Base-by-base conservation (phyloP, 2,113 vertebrate genomes). In the Passer montanus region DNA sequence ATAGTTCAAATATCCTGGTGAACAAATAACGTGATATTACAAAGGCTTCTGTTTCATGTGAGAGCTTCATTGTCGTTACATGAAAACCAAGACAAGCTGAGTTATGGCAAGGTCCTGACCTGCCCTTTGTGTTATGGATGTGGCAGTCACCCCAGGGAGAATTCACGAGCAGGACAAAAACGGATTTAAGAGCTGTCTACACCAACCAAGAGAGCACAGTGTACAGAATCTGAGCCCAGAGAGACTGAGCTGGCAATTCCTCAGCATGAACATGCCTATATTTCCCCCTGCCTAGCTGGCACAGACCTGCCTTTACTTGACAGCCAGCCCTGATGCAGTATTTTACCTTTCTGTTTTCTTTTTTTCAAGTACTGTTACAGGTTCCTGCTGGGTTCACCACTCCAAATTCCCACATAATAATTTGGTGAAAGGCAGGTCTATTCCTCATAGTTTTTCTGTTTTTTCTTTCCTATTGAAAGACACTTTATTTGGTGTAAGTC, bases 61-160 rank as follows among this genome's bases (percentile, higher is more conserved):
- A 86, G 75, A 83, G 46, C 33, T 86, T 87, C 77, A 89, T 63
- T 93, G 86, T 69, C 10, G 19, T 31, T 81, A 37, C 23, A 60
- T 18, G 78, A 93, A 96, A 94, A 94, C 53, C 37, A 76, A 87
- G 89, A 84, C 89, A 89, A 89, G 89, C 52, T 76, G 81, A 95
- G n/a, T 73, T 94, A 89, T n/a, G 41, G 91, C 62, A 87, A 93
- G 84, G 93, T 89, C 93, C 62, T 85, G 89, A 63, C 89, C 89
- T 84, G 66, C 84, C 43, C 84, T 94, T 91, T 95, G 84, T 91
- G 81, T 30, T 64, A 75, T 73, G 69, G 21, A 91, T 58, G 62
- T 84, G 74, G 74, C 70, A 91, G 49, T 79, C 62, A 91, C 73
- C 47, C 66, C 52, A 64, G 56, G 73, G 69, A 76, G 53, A 85